Evolutionary conservation across 2,888 invertebrate genomes (phyloP), one percentile per base, ranked within the genome.

Genomic region (Coelinius sp.): DNA sequence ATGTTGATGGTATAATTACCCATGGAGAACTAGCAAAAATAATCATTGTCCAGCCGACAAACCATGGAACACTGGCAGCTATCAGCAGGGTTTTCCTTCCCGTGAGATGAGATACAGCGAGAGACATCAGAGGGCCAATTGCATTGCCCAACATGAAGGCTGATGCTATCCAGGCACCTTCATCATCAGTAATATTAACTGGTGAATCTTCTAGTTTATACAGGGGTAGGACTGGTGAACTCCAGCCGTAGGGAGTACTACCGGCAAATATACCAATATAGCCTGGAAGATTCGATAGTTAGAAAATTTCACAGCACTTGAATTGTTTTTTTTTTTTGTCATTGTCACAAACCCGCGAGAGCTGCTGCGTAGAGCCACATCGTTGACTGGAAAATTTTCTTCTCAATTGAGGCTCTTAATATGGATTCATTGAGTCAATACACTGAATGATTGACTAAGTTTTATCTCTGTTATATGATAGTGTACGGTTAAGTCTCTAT

Each of bases 181-280:
- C 67, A 31, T 25, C 31, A 2, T 62, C 25, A 1, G 62, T 67
- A 22, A 71, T 49, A 27, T 12, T 8, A 5, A 70, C 24, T 10
- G 41, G 64, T 14, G 72, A 69, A 8, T 49, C 62, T 0, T 8
- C n/a, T 7, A 22, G 10, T 46, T 71, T 20, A 3, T 77, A 49
- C 2, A 20, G 17, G 0, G 77, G 63, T 24, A 79, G 8, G 6
- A 77, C 74, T 10, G 79, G 79, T 4, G 79, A 79, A 24, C 75
- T 14, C 79, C 79, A 79, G 6, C 77, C 79, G 17, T 78, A 49
- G 6, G 46, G 46, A 2, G 46, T 49, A 49, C 46, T 49, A 6
- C 46, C 46, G 17, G 46, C 46, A 14, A 49, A 49, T 20, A 49
- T 49, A 10, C 46, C 46, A 8, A 20, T 20, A 17, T 49, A 49